phyloP scores from a whole-genome alignment of 2,797 vertebrate species.

The Catamblyrhynchus diadema region DNA sequence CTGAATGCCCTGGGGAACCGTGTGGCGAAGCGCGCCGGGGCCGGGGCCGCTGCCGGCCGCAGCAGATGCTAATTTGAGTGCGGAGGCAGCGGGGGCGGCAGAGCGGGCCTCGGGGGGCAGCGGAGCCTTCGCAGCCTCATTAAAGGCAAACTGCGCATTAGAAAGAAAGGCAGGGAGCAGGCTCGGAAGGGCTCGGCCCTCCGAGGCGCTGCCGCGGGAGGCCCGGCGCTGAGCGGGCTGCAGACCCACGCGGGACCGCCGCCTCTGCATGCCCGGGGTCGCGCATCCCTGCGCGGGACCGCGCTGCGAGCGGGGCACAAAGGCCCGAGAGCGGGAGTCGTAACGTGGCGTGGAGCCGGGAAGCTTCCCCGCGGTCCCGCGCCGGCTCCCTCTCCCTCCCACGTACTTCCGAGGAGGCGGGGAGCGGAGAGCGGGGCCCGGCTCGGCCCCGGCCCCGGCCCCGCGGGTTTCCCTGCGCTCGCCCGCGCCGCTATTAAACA shows the following conservation, averaged over 20 bases:
- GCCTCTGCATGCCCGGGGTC: neutral
- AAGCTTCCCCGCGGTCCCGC: neutral
- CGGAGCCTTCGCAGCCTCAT: neutral
- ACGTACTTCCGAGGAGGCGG: neutral
- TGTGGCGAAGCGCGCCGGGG: slow-evolving; percentile 29
- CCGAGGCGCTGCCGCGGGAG: neutral
- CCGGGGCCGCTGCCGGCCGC: neutral
- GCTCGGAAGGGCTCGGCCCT: neutral
- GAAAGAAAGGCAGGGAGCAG: neutral
- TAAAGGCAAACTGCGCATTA: neutral
- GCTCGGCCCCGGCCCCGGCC: neutral
- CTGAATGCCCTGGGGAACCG: slow-evolving; percentile 57
- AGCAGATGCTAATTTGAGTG: slow-evolving; percentile 45
- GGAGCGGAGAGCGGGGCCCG: neutral
- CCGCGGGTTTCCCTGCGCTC: neutral
- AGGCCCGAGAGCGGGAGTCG: neutral
- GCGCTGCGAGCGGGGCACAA: neutral
- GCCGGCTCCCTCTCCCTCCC: neutral
- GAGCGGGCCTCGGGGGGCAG: neutral
- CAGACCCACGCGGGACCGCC: neutral
- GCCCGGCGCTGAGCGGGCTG: neutral
- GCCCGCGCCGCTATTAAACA: too few relatives aligned
- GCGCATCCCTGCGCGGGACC: too few relatives aligned
- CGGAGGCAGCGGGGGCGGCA: neutral
- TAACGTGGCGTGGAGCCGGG: neutral